phyloP scores from a whole-genome alignment of 2,113 vertebrate species.

The Guaruba guarouba region DNA sequence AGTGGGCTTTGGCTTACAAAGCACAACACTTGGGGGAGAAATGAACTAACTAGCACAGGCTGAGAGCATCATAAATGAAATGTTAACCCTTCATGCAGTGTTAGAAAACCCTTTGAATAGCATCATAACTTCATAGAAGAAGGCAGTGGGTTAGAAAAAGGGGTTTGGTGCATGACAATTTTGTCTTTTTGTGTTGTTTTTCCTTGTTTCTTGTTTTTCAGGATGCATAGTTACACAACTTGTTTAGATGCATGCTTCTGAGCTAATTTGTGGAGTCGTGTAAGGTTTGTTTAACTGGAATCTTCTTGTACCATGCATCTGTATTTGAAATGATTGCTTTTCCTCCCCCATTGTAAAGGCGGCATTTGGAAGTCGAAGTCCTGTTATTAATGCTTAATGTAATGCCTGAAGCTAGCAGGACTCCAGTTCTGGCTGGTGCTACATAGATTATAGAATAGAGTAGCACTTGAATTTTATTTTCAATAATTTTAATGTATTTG shows the following conservation, averaged over 20 bases:
- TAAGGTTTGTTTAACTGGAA: not conserved
- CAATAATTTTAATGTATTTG: not conserved
- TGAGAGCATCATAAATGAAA: not conserved
- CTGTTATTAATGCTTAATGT: not conserved
- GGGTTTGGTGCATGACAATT: not conserved
- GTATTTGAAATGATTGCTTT: not conserved
- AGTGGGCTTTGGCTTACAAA: conserved; percentile 27
- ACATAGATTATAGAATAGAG: not conserved
- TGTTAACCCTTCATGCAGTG: not conserved
- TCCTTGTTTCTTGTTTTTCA: not conserved
- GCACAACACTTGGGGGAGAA: not conserved
- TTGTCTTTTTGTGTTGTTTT: not conserved
- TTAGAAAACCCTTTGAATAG: not conserved
- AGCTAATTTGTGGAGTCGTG: not conserved
- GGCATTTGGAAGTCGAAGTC: not conserved
- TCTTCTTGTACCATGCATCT: not conserved
- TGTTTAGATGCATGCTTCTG: not conserved
- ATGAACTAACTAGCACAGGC: not conserved
- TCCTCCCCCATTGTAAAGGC: not conserved
- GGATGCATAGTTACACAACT: not conserved
- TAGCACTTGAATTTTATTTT: not conserved
- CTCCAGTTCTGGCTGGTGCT: not conserved
- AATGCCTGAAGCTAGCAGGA: not conserved
- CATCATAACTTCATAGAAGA: not conserved
- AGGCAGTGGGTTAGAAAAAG: not conserved